These are phyloP conservation scores for Simalia tracyae DNA, from an alignment of 2,797 vertebrate species.

Conservation along the genomic window DNA sequence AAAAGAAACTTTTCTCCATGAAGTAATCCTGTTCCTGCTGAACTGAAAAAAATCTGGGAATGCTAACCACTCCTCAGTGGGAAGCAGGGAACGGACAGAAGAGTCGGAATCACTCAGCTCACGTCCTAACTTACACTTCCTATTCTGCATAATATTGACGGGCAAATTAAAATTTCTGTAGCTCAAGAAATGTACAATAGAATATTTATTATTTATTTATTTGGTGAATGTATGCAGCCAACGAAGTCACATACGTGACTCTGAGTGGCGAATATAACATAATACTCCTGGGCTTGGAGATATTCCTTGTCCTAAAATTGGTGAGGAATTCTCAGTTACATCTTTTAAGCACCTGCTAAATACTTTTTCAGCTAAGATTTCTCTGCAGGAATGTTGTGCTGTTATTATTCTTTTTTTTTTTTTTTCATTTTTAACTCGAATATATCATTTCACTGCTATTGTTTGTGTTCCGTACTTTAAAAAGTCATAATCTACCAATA, in stretches of 20 bases:
- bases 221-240: background rate
- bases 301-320: background rate
- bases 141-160: background rate
- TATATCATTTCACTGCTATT: background rate
- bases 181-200: background rate
- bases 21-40: background rate
- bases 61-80: background rate
- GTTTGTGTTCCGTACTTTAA: background rate
- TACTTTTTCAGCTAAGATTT: background rate
- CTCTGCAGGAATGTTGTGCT: background rate
- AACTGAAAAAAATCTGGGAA: background rate
- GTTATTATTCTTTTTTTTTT: background rate
- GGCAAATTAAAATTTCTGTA: background rate
- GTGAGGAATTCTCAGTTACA: background rate
- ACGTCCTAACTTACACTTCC: background rate
- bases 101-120: background rate
- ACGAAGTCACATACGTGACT: background rate
- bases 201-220: background rate
- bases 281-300: background rate
- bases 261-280: background rate
- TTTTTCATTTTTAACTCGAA: background rate
- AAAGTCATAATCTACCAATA: background rate
- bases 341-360: background rate
- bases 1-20: background rate
- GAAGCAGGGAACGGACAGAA: too few species aligned